These are phyloP conservation scores for Baronia brevicornis DNA, from an alignment of 2,888 invertebrate species.

Conservation along the genomic window DNA sequence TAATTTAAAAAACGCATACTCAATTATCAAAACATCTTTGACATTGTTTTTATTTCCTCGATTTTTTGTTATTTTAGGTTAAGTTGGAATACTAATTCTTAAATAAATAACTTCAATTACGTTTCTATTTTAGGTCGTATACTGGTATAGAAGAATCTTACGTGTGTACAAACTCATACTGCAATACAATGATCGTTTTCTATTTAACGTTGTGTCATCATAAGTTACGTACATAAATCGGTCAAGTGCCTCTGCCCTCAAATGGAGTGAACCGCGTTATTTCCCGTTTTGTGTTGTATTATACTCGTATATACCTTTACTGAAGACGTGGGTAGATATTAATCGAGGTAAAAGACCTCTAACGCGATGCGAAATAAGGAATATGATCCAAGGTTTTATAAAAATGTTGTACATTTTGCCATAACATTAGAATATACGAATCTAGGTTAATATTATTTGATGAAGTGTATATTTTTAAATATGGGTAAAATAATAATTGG, in stretches of 20 bases:
- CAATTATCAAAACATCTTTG: too few relatives aligned
- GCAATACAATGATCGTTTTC: slow-evolving; percentile 7
- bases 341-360: slow-evolving; percentile 59
- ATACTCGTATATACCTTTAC: slow-evolving; percentile 43
- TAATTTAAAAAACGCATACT: too few relatives aligned
- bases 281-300: slow-evolving; percentile 61
- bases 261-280: slow-evolving; percentile 68
- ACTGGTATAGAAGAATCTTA: too few relatives aligned
- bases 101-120: too few relatives aligned
- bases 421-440: too few relatives aligned
- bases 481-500: too few relatives aligned
- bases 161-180: slow-evolving; percentile 2
- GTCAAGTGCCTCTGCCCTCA: slow-evolving; percentile 32
- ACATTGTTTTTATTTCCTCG: too few relatives aligned
- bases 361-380: slow-evolving; percentile 44
- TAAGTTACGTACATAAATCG: slow-evolving; percentile 12
- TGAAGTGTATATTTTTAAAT: too few relatives aligned
- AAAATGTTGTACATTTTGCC: too few relatives aligned
- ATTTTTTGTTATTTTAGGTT: too few relatives aligned
- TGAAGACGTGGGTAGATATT: slow-evolving; percentile 52
- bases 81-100: too few relatives aligned
- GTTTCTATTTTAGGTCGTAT: too few relatives aligned
- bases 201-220: slow-evolving; percentile 9
- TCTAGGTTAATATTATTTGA: slow-evolving; percentile 1
- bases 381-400: slow-evolving; percentile 19